Evolutionary conservation across 2,113 vertebrate genomes (phyloP), one percentile per base, ranked within the genome.

Genomic region (Ancistrus triradiatus): DNA sequence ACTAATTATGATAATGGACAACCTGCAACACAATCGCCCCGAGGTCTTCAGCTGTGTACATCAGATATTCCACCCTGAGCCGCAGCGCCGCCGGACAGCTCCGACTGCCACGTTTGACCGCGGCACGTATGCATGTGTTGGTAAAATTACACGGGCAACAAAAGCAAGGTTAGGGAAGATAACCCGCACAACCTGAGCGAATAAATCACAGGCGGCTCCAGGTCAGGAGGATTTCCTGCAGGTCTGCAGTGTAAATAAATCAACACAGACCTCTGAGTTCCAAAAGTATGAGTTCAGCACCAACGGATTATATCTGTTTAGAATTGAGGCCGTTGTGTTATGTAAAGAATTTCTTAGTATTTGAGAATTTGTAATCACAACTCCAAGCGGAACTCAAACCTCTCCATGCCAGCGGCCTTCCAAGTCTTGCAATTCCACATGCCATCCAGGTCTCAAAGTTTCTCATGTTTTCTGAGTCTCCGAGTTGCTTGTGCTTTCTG

Each of bases 1-100:
- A 80, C 79, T 86, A 87, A 89, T 89, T 86, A 88, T 83, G 71
- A 65, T 86, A 87, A 89, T 89, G 83, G 83, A 47, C 78, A 80
- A 80, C 74, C 81, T 84, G 88, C 84, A 89, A 89, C 63, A 81
- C 79, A 83, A 89, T 77, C 79, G 83, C 75, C 69, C 77, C 77
- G 75, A 69, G 83, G 75, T 74, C 77, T 82, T 82, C 73, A 84
- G 74, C 73, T 74, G 67, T 19, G 43, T 52, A 65, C 78, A 83
- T 84, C 75, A 80, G 74, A 78, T 83, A 82, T 83, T 84, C 76
- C 74, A 77, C 37, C 74, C 43, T 9, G 40, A 50, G 67, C 68
- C 62, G 65, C 58, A 72, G 62, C 76, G 60, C 18, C 25, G 25
- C 46, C 50, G 80, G 82, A 52, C 31, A 2, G 28, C 25, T 33